Conservation (phyloP, 2,113 vertebrate species). For the Bagarius yarrelli region DNA sequence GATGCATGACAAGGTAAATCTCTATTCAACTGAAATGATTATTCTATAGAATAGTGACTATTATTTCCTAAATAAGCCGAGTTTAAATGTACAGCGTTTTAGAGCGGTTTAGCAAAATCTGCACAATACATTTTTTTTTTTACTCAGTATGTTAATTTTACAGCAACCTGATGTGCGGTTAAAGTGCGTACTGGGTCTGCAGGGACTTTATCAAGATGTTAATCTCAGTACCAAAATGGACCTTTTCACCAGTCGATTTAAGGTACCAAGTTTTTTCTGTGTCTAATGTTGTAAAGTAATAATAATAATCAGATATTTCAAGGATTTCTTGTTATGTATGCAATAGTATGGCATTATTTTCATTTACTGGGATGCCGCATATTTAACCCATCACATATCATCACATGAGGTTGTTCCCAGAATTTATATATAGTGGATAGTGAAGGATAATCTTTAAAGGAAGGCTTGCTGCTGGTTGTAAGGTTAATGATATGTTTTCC, state of each 20-base stretch:
- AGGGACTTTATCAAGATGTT: constrained; percentile 78
- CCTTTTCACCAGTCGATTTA: constrained; percentile 87
- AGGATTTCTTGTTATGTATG: no score
- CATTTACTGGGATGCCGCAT: constrained; percentile 27
- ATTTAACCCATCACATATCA: not conserved
- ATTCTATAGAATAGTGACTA: not conserved
- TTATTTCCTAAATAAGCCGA: not conserved
- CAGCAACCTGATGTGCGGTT: constrained; percentile 85
- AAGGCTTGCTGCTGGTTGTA: not conserved
- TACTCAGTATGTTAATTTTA: constrained; percentile 42
- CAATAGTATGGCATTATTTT: constrained; percentile 15
- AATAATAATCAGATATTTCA: no score
- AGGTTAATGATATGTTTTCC: constrained; percentile 43
- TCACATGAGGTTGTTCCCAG: constrained; percentile 30
- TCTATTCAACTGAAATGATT: not conserved
- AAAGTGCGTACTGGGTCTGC: constrained; percentile 80
- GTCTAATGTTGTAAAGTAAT: no score
- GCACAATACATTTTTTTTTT: not conserved
- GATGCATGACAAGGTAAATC: constrained; percentile 83
- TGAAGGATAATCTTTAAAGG: constrained; percentile 19
- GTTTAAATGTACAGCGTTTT: not conserved
- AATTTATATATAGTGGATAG: constrained; percentile 19
- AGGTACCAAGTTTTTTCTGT: constrained; percentile 66
- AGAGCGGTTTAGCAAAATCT: not conserved
- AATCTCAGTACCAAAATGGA: constrained; percentile 79